These are phyloP conservation scores for Pseudococcus viburni DNA, from an alignment of 2,888 invertebrate species.

Conservation along the genomic window DNA sequence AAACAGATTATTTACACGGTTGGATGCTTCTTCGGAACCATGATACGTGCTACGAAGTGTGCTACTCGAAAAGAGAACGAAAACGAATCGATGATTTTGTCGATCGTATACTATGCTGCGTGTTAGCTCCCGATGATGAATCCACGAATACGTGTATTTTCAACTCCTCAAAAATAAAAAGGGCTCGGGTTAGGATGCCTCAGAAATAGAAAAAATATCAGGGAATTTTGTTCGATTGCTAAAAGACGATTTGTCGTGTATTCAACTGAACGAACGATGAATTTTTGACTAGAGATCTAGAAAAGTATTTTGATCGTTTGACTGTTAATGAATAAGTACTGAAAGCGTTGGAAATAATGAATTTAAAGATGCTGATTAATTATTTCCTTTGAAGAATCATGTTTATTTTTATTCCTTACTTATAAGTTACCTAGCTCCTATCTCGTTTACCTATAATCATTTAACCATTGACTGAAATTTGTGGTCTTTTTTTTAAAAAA, in stretches of 20 bases:
- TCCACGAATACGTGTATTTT: background rate
- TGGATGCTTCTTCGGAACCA: constrained; percentile 4
- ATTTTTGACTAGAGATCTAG: constrained; percentile 12
- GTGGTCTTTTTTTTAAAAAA: background rate
- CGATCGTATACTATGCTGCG: constrained; percentile 6
- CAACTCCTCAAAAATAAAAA: background rate
- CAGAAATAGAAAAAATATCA: background rate
- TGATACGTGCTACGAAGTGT: constrained; percentile 29
- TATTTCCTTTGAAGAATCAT: background rate
- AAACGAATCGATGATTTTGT: background rate
- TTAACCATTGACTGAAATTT: too few species aligned
- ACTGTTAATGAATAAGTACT: background rate
- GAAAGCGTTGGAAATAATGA: background rate
- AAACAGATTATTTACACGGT: constrained; percentile 44
- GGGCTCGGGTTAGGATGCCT: background rate
- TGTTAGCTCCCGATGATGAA: background rate
- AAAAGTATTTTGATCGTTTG: constrained; percentile 13
- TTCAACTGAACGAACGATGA: background rate
- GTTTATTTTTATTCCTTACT: too few species aligned
- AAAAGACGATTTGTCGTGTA: too few species aligned
- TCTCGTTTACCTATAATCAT: too few species aligned
- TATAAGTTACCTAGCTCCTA: too few species aligned
- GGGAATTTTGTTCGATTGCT: constrained; percentile 16
- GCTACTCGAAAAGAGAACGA: constrained; percentile 38
- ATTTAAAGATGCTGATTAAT: background rate